Evolutionary conservation across 2,797 vertebrate species (phyloP), one percentile per base, ranked within the genome.

Genomic region (Cynodonichthys magdalenae): DNA sequence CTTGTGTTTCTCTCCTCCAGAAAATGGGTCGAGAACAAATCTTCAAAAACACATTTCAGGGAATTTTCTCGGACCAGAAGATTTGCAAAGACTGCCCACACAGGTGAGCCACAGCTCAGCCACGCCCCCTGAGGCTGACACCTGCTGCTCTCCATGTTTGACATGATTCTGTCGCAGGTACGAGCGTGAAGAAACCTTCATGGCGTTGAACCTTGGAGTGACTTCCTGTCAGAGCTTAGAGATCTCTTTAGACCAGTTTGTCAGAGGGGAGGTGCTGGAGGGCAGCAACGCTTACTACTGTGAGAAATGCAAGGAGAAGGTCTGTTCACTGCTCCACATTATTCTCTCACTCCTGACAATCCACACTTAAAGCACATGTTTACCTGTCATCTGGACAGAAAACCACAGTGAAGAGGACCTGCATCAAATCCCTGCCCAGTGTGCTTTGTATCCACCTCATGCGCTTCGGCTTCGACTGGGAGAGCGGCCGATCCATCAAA

Each of bases 271-370:
- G 84, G 96, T 99, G 81, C 93, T 99, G 20, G 98, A 99, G 77
- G 98, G 98, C 81, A 99, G 96, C 86, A 99, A 99, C 36, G 97
- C 98, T 0, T 99, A 99, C 90, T 99, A 99, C 91, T 99, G 98
- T 85, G 97, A 99, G 82, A 99, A 98, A 79, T 99, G 98, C 92
- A 97, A 99, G 90, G 97, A 99, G 87, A 99, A 99, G 97, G 98
- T 98, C 31, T n/a, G 87, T 74, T n/a, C 0, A 10, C 11, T 0
- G 14, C 34, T 27, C 11, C 18, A 15, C 15, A 4, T 15, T n/a
- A n/a, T n/a, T n/a, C n/a, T n/a, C n/a, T n/a, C n/a, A n/a, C n/a
- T n/a, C n/a, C n/a, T n/a, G n/a, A n/a, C n/a, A n/a, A n/a, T n/a
- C n/a, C n/a, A n/a, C 55, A 1, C 42, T 63, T 14, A 74, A 36